These are phyloP conservation scores for Notothenia rossii DNA, from an alignment of 2,113 vertebrate genomes.

Conservation along the genomic window DNA sequence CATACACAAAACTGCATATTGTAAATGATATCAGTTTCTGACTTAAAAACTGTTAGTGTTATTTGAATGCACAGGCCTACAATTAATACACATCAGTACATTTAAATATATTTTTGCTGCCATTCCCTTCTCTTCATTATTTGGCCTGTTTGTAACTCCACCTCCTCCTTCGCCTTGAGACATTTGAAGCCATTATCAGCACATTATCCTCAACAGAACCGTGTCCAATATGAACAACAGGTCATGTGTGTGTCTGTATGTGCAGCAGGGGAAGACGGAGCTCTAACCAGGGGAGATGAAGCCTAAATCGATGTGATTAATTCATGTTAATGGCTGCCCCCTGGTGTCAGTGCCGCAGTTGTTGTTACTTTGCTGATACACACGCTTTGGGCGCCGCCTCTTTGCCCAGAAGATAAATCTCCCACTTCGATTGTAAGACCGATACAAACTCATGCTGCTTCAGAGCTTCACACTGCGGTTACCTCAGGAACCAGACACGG, in stretches of 20 bases:
- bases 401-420: slow-evolving; percentile 69
- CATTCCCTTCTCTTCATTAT: background rate
- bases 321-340: slow-evolving; percentile 79
- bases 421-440: slow-evolving; percentile 57
- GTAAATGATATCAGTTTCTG: background rate
- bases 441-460: slow-evolving; percentile 57
- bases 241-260: slow-evolving; percentile 1
- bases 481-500: slow-evolving; percentile 6
- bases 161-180: background rate
- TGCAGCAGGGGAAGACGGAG: slow-evolving; percentile 31
- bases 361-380: slow-evolving; percentile 74
- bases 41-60: background rate
- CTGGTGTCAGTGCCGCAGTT: slow-evolving; percentile 61
- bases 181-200: slow-evolving; percentile 14
- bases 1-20: background rate
- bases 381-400: slow-evolving; percentile 48
- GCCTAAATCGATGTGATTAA: slow-evolving; percentile 77
- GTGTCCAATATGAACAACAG: slow-evolving; percentile 21
- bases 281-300: slow-evolving; percentile 42
- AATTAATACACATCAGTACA: background rate
- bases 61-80: background rate
- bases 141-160: background rate
- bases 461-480: slow-evolving; percentile 52
- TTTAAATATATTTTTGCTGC: background rate
- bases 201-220: slow-evolving; percentile 12